These are phyloP conservation scores for Trichonephila clavata DNA, from an alignment of 1,140 invertebrate species.

Conservation along the genomic window DNA sequence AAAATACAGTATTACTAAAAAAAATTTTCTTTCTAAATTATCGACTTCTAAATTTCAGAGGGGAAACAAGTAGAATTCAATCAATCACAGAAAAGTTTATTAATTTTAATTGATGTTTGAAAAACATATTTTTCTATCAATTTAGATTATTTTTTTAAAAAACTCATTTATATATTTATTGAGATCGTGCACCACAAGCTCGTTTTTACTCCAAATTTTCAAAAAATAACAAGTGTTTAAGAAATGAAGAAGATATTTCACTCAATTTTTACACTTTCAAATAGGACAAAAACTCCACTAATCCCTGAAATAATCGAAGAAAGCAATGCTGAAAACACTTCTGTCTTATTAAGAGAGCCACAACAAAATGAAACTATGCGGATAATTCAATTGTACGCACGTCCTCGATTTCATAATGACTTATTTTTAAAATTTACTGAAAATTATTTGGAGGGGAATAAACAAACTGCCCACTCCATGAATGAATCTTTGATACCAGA, in stretches of 20 bases:
- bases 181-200: neutral
- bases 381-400: neutral
- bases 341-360: neutral
- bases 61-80: no score
- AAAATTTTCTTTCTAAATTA: no score
- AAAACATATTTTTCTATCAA: no score
- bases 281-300: neutral
- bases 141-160: no score
- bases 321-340: neutral
- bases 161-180: no score
- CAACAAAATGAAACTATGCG: neutral
- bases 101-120: no score
- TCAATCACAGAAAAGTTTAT: no score
- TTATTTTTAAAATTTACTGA: neutral
- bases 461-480: neutral
- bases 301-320: neutral
- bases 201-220: neutral
- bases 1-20: no score
- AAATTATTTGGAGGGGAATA: neutral
- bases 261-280: neutral
- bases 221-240: neutral
- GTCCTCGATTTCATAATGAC: no score
- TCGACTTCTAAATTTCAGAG: no score
- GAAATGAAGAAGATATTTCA: constrained; percentile 2
- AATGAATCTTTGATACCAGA: neutral